Evolutionary conservation across 1,140 invertebrate genomes (phyloP).

Genomic region (Micrasema minimum): DNA sequence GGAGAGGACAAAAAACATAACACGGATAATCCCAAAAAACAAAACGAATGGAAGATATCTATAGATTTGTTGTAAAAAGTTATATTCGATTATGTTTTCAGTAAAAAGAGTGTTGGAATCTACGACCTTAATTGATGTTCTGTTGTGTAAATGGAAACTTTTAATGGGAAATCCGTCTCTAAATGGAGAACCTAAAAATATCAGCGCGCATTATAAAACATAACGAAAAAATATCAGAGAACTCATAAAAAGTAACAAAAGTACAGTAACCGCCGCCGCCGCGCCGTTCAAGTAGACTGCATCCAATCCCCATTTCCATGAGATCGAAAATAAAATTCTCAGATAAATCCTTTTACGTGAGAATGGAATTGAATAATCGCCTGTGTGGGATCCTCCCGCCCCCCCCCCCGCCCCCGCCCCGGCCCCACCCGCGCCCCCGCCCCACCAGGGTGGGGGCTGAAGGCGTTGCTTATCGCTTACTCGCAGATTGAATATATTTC

Average conservation of each 20-base stretch:
- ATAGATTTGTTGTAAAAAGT: no score
- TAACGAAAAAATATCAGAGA: constrained; percentile 10
- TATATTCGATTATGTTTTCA: no score
- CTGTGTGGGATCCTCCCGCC: constrained; percentile 19
- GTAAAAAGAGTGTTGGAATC: no score
- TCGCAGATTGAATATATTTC: constrained; percentile 55
- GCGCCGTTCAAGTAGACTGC: constrained; percentile 33
- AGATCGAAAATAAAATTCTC: constrained; percentile 36
- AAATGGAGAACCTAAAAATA: constrained; percentile 24
- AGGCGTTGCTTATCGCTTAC: constrained; percentile 53
- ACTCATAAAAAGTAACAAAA: no score
- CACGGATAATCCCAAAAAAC: no score
- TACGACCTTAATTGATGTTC: no score
- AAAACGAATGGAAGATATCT: no score
- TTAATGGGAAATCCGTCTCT: constrained; percentile 18
- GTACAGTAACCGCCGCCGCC: constrained; percentile 13
- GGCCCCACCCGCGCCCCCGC: not conserved
- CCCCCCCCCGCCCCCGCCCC: no score
- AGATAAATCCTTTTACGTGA: constrained; percentile 38
- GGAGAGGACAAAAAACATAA: no score
- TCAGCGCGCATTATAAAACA: constrained; percentile 16
- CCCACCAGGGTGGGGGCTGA: constrained; percentile 32
- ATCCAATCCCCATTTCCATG: constrained; percentile 35
- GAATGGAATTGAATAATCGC: constrained; percentile 40
- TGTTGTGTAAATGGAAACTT: no score